Evolutionary conservation across 2,113 vertebrate genomes (phyloP).

Genomic region (Prionailurus bengalensis): DNA sequence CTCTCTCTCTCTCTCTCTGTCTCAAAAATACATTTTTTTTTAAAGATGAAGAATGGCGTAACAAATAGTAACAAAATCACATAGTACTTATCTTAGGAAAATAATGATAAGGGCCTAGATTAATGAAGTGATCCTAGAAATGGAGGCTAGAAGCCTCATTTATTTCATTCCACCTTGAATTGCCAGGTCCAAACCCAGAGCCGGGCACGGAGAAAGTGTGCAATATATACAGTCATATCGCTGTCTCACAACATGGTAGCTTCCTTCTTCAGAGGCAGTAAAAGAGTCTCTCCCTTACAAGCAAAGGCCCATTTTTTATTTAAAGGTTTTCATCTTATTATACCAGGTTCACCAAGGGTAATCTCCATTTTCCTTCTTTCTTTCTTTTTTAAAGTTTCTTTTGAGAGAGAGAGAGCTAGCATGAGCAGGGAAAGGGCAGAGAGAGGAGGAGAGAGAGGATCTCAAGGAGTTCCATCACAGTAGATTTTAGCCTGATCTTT

Average conservation of each 20-base stretch:
- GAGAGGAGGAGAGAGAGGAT: too few species aligned
- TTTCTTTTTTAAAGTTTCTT: too few species aligned
- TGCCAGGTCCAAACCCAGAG: background rate
- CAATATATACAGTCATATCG: too few species aligned
- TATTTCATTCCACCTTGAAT: background rate
- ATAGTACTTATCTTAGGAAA: background rate
- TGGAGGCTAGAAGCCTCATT: background rate
- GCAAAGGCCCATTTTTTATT: background rate
- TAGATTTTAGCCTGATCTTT: background rate
- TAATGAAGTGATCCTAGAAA: background rate
- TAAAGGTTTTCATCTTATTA: background rate
- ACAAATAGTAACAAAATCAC: background rate
- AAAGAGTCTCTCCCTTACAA: background rate
- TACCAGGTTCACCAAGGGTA: rapidly evolving
- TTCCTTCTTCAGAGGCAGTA: background rate
- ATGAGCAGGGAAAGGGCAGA: too few species aligned
- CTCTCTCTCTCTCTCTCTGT: too few species aligned
- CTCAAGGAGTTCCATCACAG: too few species aligned
- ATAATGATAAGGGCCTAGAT: background rate
- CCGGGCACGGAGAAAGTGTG: background rate
- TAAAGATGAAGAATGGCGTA: background rate
- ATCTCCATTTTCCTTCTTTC: too few species aligned
- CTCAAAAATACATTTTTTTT: too few species aligned
- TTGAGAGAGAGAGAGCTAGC: too few species aligned
- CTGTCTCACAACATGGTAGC: background rate